Evolutionary conservation across 2,888 invertebrate species (phyloP).

Genomic region (Sarcophaga rosellei): DNA sequence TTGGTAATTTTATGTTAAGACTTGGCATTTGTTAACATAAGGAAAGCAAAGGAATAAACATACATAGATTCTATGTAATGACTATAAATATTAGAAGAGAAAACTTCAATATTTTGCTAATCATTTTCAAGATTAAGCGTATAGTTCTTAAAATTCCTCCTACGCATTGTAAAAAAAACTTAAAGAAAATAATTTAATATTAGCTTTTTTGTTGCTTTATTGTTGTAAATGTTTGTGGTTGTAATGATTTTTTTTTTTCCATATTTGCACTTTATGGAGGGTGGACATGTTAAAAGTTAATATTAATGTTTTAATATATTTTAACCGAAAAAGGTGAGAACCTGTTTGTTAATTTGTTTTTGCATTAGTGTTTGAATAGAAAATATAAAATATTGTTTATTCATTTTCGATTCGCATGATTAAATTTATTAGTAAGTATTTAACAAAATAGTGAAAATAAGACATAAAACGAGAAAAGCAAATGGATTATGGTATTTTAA

Average conservation of each 20-base stretch:
- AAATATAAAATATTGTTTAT: background rate
- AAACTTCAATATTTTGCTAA: too few species aligned
- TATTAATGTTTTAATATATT: constrained; percentile 29
- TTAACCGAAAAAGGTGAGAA: constrained; percentile 41
- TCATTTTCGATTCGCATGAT: background rate
- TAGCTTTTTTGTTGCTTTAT: too few species aligned
- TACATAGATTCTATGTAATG: too few species aligned
- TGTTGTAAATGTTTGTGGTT: background rate
- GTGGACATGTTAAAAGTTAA: constrained; percentile 28
- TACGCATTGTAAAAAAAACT: too few species aligned
- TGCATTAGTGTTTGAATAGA: constrained; percentile 17
- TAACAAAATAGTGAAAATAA: background rate
- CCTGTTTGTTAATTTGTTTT: constrained; percentile 42
- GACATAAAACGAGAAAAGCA: background rate
- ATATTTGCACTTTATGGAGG: constrained; percentile 20
- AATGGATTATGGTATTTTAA: background rate
- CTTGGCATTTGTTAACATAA: too few species aligned
- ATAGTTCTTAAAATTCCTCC: too few species aligned
- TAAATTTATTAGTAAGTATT: constrained; percentile 14
- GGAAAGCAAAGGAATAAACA: too few species aligned
- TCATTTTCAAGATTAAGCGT: too few species aligned
- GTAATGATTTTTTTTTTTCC: background rate
- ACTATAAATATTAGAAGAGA: too few species aligned
- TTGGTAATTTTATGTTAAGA: too few species aligned
- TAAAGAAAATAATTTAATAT: background rate